A percentile compares a stretch with the other conserved stretches of the same genome.
phyloP scores from a whole-genome alignment of 2,888 invertebrate species.

The Prosopocoilus inquinatus region DNA sequence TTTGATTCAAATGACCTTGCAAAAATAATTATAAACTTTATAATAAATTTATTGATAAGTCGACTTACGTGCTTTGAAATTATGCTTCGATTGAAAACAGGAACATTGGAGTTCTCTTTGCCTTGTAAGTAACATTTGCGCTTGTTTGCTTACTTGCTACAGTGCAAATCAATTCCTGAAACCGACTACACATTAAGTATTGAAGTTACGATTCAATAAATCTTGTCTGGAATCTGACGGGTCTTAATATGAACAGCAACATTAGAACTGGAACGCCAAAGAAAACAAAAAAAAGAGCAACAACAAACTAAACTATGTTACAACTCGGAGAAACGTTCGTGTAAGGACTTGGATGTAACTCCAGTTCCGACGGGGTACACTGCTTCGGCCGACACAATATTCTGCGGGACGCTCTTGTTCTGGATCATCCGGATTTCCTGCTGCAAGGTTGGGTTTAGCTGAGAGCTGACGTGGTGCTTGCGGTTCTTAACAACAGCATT shows the following conservation, averaged over 20 bases:
- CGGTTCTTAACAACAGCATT: slow-evolving; percentile 3
- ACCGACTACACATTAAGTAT: too few relatives aligned
- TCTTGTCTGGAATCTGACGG: too few relatives aligned
- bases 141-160: too few relatives aligned
- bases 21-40: too few relatives aligned
- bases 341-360: slow-evolving; percentile 13
- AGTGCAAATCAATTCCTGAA: background rate
- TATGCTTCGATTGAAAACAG: background rate
- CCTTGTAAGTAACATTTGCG: background rate
- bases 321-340: slow-evolving; percentile 14
- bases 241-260: background rate
- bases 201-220: too few relatives aligned
- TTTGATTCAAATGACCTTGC: too few relatives aligned
- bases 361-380: slow-evolving; percentile 24
- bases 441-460: slow-evolving; percentile 28
- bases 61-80: background rate
- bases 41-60: too few relatives aligned
- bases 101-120: too few relatives aligned
- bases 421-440: slow-evolving; percentile 31
- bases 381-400: slow-evolving; percentile 21
- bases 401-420: slow-evolving; percentile 14
- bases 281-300: background rate
- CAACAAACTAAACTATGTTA: background rate
- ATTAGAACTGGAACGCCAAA: background rate
- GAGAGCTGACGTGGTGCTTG: slow-evolving; percentile 24